phyloP scores from a whole-genome alignment of 1,140 invertebrate species.

The Bombus vancouverensis region DNA sequence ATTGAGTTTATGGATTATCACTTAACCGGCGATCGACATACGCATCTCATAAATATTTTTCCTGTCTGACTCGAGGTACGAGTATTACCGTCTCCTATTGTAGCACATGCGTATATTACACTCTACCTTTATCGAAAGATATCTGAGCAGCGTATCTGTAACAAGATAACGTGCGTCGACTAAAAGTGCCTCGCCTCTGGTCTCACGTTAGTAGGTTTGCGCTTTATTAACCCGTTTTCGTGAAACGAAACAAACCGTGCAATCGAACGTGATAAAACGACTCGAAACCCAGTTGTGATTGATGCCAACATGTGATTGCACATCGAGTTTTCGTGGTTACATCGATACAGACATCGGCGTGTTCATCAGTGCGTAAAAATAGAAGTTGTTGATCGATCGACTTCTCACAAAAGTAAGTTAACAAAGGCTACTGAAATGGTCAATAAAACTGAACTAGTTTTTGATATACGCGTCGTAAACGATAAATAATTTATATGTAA shows the following conservation, averaged over 20 bases:
- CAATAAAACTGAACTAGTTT: too few relatives aligned
- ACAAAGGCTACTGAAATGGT: not conserved
- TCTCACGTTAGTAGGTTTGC: conserved; percentile 20
- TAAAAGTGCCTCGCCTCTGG: conserved; percentile 69
- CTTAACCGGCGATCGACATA: too few relatives aligned
- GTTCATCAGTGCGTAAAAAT: not conserved
- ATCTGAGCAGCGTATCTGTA: conserved; percentile 76
- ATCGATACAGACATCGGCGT: not conserved
- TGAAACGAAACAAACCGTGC: conserved; percentile 1
- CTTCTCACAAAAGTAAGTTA: not conserved
- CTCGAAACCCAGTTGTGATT: not conserved
- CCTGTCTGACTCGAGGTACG: not conserved
- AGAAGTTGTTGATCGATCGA: not conserved
- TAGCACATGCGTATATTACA: conserved; percentile 60
- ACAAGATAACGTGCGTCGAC: conserved; percentile 73
- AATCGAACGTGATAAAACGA: not conserved
- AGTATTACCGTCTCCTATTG: conserved; percentile 38
- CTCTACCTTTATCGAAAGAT: conserved; percentile 76
- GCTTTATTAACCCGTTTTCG: not conserved
- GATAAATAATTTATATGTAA: not conserved
- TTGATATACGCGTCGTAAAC: not conserved
- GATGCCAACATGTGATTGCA: conserved; percentile 25
- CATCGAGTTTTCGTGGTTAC: not conserved
- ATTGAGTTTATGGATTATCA: not conserved
- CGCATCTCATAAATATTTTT: conserved; percentile 27